Percentiles rank a stretch among this genome's conserved stretches.
These are phyloP conservation scores for Rattus rattus DNA, from an alignment of 2,113 vertebrate genomes.

Conservation along the genomic window DNA sequence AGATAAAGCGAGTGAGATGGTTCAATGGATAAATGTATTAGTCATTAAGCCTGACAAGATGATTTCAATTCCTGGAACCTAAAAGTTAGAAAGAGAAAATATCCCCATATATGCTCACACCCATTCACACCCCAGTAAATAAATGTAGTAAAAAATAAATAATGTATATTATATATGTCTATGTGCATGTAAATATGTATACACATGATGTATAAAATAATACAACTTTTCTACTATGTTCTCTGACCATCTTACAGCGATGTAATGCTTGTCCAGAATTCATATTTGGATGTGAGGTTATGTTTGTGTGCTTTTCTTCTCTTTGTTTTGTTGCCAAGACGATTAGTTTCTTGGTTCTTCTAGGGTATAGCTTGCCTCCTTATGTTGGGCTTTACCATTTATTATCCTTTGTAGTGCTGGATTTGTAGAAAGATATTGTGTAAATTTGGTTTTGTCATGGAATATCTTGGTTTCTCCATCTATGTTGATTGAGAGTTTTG, in stretches of 20 bases:
- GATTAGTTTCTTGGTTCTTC: no score
- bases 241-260: conserved; percentile 20
- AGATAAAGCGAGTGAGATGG: background rate
- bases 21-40: background rate
- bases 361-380: no score
- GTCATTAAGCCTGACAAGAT: background rate
- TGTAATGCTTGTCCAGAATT: background rate
- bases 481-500: no score
- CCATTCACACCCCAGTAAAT: background rate
- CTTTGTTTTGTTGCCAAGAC: no score
- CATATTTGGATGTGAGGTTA: no score
- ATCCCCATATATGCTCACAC: background rate
- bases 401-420: no score
- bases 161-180: background rate
- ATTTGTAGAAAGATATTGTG: no score
- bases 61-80: background rate
- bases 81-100: background rate
- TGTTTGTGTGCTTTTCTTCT: no score
- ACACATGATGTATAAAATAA: background rate
- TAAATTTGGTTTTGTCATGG: no score
- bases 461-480: no score
- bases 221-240: background rate
- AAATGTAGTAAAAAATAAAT: background rate
- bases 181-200: no score
- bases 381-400: no score